phyloP scores from a whole-genome alignment of 2,113 vertebrate genomes.

The Nibea albiflora region DNA sequence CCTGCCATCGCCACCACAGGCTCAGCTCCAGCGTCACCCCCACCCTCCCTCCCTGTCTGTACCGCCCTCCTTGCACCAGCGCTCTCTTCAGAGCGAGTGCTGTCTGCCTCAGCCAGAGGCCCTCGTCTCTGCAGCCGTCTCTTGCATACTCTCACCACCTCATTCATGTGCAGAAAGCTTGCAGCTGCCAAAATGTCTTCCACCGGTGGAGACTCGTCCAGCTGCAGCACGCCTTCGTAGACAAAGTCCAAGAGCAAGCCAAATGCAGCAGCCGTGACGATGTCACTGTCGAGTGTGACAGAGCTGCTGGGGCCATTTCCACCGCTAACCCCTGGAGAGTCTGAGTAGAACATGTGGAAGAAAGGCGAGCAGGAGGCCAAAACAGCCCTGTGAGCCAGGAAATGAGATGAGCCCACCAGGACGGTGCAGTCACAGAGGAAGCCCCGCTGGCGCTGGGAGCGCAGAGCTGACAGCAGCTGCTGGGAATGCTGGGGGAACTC shows the following conservation, averaged over 20 bases:
- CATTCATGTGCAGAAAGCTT: constrained; percentile 97
- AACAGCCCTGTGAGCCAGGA: constrained; percentile 92
- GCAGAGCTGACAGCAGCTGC: constrained; percentile 90
- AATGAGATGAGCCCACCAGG: constrained; percentile 88
- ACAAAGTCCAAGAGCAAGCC: constrained; percentile 93
- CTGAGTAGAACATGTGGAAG: constrained; percentile 96
- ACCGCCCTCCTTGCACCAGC: constrained; percentile 74
- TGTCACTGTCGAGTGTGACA: constrained; percentile 91
- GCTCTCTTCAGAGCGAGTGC: constrained; percentile 91
- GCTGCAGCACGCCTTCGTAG: constrained; percentile 91
- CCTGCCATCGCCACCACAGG: constrained; percentile 20
- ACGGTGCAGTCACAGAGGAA: constrained; percentile 96
- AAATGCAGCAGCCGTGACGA: constrained; percentile 92
- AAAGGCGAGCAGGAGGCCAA: constrained; percentile 94
- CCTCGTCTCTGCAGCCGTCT: constrained; percentile 89
- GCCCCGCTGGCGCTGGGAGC: constrained; percentile 91
- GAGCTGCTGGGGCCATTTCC: constrained; percentile 69
- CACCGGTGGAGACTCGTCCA: constrained; percentile 86
- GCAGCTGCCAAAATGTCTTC: constrained; percentile 95
- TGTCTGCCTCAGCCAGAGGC: constrained; percentile 90
- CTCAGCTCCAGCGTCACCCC: constrained; percentile 25
- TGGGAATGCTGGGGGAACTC: constrained; percentile 95
- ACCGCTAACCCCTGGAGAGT: constrained; percentile 80
- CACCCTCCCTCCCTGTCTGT: constrained; percentile 34
- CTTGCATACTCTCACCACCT: constrained; percentile 95